Conservation (phyloP, 2,113 vertebrate genomes). For the Illadopsis cleaveri region DNA sequence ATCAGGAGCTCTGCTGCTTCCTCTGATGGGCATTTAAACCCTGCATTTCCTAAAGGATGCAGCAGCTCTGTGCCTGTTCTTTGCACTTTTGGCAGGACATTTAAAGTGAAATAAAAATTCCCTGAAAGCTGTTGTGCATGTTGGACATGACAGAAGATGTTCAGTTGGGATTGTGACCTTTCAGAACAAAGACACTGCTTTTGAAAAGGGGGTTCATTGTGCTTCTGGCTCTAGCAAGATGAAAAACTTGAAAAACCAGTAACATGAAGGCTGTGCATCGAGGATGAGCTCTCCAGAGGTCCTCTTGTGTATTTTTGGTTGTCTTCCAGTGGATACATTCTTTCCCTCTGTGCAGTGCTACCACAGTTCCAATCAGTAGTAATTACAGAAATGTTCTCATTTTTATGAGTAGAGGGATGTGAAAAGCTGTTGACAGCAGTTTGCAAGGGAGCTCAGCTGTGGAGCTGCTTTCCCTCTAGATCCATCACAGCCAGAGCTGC, state of each 20-base stretch:
- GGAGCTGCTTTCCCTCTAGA: background rate
- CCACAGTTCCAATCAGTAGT: conserved; percentile 28
- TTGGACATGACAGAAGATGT: conserved; percentile 6
- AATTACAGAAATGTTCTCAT: conserved; percentile 34
- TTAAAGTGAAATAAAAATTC: background rate
- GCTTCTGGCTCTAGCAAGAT: conserved; percentile 19
- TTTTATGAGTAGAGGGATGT: conserved; percentile 10
- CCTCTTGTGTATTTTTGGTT: conserved; percentile 1
- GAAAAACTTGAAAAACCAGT: conserved; percentile 10
- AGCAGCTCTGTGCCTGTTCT: background rate
- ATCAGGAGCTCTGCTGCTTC: background rate
- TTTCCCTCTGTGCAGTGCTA: background rate
- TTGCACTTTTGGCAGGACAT: conserved; percentile 11
- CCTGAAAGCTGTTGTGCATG: background rate
- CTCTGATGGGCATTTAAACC: background rate
- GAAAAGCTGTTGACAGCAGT: conserved; percentile 12
- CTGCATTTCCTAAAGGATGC: background rate
- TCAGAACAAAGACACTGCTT: conserved; percentile 17
- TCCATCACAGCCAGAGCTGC: background rate
- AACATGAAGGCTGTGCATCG: background rate
- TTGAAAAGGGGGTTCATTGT: conserved; percentile 20
- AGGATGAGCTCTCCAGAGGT: background rate
- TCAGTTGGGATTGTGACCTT: conserved; percentile 30
- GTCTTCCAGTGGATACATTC: background rate
- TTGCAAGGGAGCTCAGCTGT: background rate